These are phyloP conservation scores for Genyomyrus donnyi DNA, from an alignment of 2,113 vertebrate genomes.

Conservation along the genomic window DNA sequence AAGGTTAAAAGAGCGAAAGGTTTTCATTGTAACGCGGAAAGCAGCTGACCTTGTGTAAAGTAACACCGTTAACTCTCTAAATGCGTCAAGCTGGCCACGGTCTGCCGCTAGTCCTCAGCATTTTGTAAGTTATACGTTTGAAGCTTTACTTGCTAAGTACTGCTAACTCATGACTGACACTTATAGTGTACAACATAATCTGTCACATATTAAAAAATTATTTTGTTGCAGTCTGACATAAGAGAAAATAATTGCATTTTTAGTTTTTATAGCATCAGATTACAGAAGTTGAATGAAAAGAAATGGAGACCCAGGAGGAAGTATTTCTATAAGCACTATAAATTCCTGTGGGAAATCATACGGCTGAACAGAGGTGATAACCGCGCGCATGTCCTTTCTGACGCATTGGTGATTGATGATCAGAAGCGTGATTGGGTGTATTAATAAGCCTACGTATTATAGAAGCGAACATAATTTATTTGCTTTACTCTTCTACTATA, in stretches of 20 bases:
- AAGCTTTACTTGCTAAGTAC: background rate
- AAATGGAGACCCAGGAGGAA: constrained; percentile 3
- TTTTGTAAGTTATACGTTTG: background rate
- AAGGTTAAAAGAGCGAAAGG: constrained; percentile 31
- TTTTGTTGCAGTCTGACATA: background rate
- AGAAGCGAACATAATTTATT: background rate
- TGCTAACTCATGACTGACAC: background rate
- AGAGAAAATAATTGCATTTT: background rate
- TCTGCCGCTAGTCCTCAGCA: background rate
- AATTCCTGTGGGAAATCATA: background rate
- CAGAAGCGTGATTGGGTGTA: background rate
- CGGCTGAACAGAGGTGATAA: background rate
- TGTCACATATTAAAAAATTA: background rate
- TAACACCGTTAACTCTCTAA: background rate
- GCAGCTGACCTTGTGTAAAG: constrained; percentile 1
- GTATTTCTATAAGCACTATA: background rate
- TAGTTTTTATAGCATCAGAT: background rate
- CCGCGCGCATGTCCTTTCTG: background rate
- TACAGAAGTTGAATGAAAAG: constrained; percentile 8
- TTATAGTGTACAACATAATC: background rate
- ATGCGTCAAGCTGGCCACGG: background rate
- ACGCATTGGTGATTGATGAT: background rate
- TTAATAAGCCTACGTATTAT: background rate
- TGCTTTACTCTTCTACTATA: background rate
- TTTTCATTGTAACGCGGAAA: constrained; percentile 16